These are phyloP conservation scores for Sorex maritimensis DNA, from an alignment of 2,797 vertebrate genomes.

Conservation along the genomic window DNA sequence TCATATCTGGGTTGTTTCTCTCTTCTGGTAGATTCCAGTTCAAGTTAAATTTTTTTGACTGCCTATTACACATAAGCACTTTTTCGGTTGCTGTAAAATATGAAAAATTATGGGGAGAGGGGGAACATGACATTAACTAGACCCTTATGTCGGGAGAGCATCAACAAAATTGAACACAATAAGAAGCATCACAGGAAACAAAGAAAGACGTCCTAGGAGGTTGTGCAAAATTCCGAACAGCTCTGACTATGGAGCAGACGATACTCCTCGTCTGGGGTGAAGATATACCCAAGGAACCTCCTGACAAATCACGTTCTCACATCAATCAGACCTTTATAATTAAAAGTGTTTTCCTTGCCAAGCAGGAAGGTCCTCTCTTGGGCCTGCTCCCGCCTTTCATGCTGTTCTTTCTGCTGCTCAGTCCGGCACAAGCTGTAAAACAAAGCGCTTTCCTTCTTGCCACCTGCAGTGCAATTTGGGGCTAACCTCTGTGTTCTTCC, in stretches of 20 bases:
- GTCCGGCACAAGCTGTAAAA: constrained; percentile 76
- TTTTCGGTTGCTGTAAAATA: background rate
- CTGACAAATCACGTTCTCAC: constrained; percentile 70
- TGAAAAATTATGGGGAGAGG: background rate
- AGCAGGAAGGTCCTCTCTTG: constrained; percentile 84
- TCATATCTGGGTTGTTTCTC: background rate
- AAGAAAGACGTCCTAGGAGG: background rate
- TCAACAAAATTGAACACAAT: background rate
- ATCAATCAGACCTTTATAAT: constrained; percentile 82
- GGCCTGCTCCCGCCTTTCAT: constrained; percentile 78
- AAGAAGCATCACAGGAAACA: background rate
- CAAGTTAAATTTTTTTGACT: background rate
- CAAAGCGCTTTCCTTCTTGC: constrained; percentile 78
- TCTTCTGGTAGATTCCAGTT: background rate
- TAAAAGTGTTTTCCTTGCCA: constrained; percentile 77
- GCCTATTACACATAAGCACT: background rate
- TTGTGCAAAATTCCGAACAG: background rate
- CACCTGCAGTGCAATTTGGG: constrained; percentile 83
- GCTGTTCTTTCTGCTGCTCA: constrained; percentile 12
- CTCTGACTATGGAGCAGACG: background rate
- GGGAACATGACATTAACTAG: background rate
- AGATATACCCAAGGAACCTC: constrained; percentile 60
- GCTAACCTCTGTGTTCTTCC: constrained; percentile 66
- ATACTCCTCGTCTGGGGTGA: constrained; percentile 39
- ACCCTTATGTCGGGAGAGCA: background rate